Percentiles rank a stretch among this genome's conserved stretches.
These are phyloP conservation scores for Chiloscyllium punctatum DNA, from an alignment of 2,797 vertebrate genomes.

Conservation along the genomic window DNA sequence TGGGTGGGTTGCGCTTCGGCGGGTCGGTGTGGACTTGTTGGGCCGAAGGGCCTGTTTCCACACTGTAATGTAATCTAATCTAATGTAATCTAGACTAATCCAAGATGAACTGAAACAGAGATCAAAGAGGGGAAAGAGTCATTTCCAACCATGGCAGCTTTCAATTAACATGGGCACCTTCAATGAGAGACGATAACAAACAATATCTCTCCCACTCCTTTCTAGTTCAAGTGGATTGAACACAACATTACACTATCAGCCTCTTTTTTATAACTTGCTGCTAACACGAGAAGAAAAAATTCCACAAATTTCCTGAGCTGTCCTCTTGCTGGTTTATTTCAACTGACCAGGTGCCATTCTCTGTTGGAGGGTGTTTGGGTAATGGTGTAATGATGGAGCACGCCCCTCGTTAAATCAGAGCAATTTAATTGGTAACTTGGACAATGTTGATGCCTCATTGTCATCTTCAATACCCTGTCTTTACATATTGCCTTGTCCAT, in stretches of 20 bases:
- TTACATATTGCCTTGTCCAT: background rate
- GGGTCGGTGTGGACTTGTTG: no score
- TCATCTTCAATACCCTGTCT: background rate
- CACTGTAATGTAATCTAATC: no score
- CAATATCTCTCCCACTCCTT: background rate
- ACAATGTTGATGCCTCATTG: background rate
- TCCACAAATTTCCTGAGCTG: background rate
- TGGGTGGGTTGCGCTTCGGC: no score
- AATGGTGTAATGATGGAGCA: background rate
- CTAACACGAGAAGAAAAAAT: background rate
- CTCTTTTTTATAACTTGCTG: background rate
- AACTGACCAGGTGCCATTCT: background rate
- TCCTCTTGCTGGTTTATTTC: background rate
- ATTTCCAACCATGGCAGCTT: background rate
- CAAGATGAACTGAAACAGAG: conserved; percentile 7
- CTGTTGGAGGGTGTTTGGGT: background rate
- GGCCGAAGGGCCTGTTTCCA: no score
- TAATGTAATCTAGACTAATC: background rate
- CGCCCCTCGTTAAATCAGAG: background rate
- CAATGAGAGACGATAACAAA: background rate
- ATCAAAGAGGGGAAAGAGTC: background rate
- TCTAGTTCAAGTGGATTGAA: background rate
- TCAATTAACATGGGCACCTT: background rate
- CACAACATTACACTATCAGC: background rate
- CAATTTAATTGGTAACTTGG: background rate